Evolutionary conservation across 2,797 vertebrate genomes (phyloP).

Genomic region (Xenops minutus): DNA sequence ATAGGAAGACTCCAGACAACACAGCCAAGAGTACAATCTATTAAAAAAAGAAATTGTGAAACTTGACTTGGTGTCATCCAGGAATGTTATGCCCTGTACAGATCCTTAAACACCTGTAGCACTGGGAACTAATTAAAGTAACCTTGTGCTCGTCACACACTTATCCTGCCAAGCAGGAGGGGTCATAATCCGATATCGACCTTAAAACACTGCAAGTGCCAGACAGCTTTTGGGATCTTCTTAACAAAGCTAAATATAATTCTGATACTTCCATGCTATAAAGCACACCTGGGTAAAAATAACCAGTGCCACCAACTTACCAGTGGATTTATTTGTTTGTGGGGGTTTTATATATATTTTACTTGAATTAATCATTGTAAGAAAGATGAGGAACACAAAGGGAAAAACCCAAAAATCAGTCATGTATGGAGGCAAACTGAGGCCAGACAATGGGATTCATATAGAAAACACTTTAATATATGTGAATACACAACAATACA

Average conservation of each 20-base stretch:
- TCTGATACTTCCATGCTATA: neutral
- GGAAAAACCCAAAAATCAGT: neutral
- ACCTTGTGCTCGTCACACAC: neutral
- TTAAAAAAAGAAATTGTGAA: neutral
- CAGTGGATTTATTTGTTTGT: neutral
- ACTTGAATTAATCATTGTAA: neutral
- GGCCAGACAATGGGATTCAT: neutral
- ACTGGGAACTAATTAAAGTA: neutral
- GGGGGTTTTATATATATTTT: too few relatives aligned
- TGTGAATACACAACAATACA: neutral
- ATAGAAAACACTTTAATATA: neutral
- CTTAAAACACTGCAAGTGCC: neutral
- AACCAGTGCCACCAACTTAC: neutral
- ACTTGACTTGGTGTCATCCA: neutral
- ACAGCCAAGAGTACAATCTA: neutral
- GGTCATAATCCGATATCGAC: neutral
- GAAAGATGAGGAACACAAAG: neutral
- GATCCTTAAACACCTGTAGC: neutral
- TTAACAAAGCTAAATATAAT: constrained; percentile 27
- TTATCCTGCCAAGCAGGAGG: neutral
- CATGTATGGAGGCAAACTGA: neutral
- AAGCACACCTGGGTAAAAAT: neutral
- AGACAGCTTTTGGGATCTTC: neutral
- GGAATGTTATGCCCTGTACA: neutral
- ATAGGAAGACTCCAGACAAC: neutral